Percentiles rank a stretch among this genome's conserved stretches.
Conservation (phyloP, 2,113 vertebrate genomes). For the Misgurnus mizolepis region DNA sequence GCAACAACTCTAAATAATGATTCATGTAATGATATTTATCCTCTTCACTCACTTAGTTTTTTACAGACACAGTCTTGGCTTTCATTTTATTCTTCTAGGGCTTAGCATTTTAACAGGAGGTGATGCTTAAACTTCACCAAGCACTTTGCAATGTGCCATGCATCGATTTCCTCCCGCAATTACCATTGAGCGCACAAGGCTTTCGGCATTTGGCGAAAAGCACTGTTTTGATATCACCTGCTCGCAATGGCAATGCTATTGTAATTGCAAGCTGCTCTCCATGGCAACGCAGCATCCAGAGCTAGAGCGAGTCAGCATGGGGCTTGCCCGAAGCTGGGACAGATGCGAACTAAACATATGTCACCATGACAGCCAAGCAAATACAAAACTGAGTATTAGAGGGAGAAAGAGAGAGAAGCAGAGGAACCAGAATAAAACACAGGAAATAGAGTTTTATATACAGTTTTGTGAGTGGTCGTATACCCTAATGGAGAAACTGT, state of each 20-base stretch:
- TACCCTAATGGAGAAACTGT: slow-evolving; percentile 11
- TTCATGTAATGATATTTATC: not conserved
- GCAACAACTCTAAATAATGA: not conserved
- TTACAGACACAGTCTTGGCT: not conserved
- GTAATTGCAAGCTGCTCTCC: slow-evolving; percentile 59
- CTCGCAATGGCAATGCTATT: slow-evolving; percentile 49
- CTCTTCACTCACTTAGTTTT: no score
- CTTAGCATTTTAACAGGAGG: not conserved
- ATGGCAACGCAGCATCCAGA: slow-evolving; percentile 60
- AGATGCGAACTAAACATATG: slow-evolving; percentile 55
- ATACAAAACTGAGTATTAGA: slow-evolving; percentile 6
- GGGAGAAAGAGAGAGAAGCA: not conserved
- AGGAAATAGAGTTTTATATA: not conserved
- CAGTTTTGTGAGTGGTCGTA: not conserved
- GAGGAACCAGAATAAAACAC: not conserved
- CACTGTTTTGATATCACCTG: slow-evolving; percentile 53
- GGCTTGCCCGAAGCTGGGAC: slow-evolving; percentile 28
- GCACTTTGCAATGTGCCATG: not conserved
- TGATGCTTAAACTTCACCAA: not conserved
- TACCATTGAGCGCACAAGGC: slow-evolving; percentile 18
- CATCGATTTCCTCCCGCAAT: slow-evolving; percentile 18
- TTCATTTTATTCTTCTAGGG: not conserved
- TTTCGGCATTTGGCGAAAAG: slow-evolving; percentile 21
- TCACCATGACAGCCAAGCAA: slow-evolving; percentile 56
- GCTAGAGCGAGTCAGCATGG: slow-evolving; percentile 49